phyloP scores from a whole-genome alignment of 2,113 vertebrate species.

The Lepidiolamprologus cunningtoni region DNA sequence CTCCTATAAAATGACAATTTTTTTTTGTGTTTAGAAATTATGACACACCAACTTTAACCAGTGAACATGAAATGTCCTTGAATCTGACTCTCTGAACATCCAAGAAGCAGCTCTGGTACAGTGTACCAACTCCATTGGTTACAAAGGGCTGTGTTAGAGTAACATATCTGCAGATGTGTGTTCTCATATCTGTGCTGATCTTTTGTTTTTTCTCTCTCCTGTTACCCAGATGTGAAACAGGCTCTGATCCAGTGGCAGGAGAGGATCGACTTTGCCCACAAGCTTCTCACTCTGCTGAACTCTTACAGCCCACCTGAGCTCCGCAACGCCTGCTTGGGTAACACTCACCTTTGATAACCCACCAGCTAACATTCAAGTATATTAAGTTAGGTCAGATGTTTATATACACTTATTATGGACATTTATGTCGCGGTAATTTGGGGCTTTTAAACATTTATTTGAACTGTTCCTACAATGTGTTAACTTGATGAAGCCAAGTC shows the following conservation, averaged over 20 bases:
- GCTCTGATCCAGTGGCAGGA: conserved; percentile 99
- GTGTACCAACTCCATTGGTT: neutral
- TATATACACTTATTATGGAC: neutral
- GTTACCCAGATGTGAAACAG: conserved; percentile 90
- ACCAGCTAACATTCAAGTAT: neutral
- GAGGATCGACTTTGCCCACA: conserved; percentile 98
- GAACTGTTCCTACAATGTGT: neutral
- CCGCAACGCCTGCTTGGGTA: conserved; percentile 92
- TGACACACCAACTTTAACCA: neutral
- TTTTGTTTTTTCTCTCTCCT: neutral
- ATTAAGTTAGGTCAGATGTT: neutral
- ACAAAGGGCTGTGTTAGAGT: neutral
- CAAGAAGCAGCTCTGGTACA: neutral
- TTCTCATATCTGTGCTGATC: neutral
- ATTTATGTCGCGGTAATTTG: neutral
- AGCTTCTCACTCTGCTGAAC: conserved; percentile 98
- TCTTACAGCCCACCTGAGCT: conserved; percentile 97
- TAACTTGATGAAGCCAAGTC: neutral
- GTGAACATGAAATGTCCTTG: neutral
- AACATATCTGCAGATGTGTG: neutral
- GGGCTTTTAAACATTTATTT: neutral
- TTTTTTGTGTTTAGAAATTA: neutral
- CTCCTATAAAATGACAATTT: neutral
- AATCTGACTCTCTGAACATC: neutral
- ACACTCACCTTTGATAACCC: neutral